A percentile compares a stretch with the other conserved stretches of the same genome.
Conservation (phyloP, 2,113 vertebrate genomes). For the Tretioscincus oriximinensis region DNA sequence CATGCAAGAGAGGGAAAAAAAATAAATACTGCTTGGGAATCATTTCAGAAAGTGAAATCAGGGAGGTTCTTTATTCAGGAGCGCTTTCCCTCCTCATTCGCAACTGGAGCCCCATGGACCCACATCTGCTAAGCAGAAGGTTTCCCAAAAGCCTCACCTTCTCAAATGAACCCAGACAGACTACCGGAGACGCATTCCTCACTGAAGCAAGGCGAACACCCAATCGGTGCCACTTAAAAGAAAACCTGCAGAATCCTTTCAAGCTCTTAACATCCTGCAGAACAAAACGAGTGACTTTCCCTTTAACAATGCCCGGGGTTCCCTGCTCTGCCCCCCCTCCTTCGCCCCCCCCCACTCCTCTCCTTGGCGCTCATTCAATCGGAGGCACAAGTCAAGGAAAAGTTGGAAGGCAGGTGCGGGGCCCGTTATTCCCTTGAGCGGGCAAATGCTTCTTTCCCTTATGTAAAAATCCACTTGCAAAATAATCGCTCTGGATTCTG, state of each 20-base stretch:
- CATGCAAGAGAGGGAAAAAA: neutral
- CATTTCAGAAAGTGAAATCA: neutral
- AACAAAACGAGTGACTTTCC: neutral
- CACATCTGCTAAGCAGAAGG: constrained; percentile 18
- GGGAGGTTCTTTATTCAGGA: neutral
- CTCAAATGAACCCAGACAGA: constrained; percentile 24
- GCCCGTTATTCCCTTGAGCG: constrained; percentile 38
- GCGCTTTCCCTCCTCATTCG: neutral
- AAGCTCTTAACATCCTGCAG: neutral
- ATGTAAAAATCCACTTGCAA: constrained; percentile 44
- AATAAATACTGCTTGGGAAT: neutral
- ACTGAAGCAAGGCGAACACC: constrained; percentile 19
- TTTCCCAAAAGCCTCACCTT: neutral
- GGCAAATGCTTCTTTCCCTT: constrained; percentile 46
- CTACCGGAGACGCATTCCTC: constrained; percentile 14
- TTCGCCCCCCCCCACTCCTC: too few species aligned
- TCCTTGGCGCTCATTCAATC: neutral
- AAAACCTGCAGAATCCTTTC: neutral
- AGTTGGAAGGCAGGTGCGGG: constrained; percentile 58
- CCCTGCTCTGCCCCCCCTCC: neutral
- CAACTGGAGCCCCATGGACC: constrained; percentile 1
- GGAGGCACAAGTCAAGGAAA: neutral
- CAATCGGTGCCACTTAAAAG: neutral
- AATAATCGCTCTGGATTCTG: constrained; percentile 21
- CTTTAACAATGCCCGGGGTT: neutral